Conservation (phyloP, 2,113 vertebrate genomes). For the Campylorhamphus procurvoides region DNA sequence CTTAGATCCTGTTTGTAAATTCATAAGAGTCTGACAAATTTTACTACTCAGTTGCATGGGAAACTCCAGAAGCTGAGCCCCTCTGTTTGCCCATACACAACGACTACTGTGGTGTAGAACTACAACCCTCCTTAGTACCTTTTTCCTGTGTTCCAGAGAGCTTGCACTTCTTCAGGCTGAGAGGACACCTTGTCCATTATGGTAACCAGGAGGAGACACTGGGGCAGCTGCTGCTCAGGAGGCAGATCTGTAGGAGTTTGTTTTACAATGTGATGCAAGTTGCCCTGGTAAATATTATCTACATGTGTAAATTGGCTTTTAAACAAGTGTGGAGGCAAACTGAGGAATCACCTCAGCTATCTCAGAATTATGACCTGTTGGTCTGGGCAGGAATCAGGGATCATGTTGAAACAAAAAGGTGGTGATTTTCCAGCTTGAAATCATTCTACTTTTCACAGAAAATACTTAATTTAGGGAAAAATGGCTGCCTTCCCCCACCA, state of each 20-base stretch:
- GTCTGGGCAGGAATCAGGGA: not conserved
- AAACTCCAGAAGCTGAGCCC: not conserved
- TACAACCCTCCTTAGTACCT: slow-evolving; percentile 76
- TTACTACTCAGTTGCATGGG: not conserved
- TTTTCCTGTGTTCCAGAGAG: slow-evolving; percentile 83
- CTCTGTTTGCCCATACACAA: not conserved
- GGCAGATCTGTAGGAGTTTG: slow-evolving; percentile 71
- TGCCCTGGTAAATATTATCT: not conserved
- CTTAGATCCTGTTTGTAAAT: not conserved
- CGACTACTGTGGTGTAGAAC: not conserved
- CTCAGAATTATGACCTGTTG: not conserved
- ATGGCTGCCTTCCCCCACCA: not conserved
- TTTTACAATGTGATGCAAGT: not conserved
- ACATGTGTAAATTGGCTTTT: not conserved
- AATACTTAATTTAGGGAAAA: not conserved
- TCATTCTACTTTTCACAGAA: not conserved
- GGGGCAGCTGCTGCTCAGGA: slow-evolving; percentile 82
- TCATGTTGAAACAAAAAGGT: not conserved
- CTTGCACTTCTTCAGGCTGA: slow-evolving; percentile 81
- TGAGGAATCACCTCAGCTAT: not conserved
- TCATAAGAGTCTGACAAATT: not conserved
- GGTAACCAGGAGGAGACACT: slow-evolving; percentile 84
- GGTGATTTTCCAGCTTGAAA: not conserved
- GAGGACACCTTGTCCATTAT: slow-evolving; percentile 82
- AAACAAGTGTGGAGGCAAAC: not conserved